Evolutionary conservation across 2,888 invertebrate species (phyloP).

Genomic region (Polydrusus tereticollis): DNA sequence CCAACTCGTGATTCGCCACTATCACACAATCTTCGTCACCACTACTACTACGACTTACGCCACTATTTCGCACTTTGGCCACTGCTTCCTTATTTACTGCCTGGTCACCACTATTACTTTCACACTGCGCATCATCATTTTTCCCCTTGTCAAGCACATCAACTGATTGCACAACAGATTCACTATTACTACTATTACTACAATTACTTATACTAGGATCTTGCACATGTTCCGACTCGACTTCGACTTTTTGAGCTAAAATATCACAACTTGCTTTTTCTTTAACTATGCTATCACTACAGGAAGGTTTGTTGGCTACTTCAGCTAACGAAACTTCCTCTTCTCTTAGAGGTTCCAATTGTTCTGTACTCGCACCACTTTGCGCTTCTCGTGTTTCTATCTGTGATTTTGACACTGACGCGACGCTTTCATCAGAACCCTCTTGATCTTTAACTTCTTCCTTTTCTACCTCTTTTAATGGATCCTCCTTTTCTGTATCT

Average conservation of each 20-base stretch:
- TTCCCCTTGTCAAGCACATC: constrained; percentile 5
- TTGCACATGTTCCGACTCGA: constrained; percentile 32
- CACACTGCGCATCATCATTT: constrained; percentile 31
- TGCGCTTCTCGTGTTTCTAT: not conserved
- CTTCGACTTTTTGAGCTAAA: constrained; percentile 17
- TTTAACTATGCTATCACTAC: constrained; percentile 9
- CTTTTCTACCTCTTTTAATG: constrained; percentile 35
- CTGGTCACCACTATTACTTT: constrained; percentile 19
- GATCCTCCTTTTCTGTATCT: not conserved
- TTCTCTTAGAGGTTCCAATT: not conserved
- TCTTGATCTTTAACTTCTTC: constrained; percentile 9
- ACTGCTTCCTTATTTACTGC: constrained; percentile 21
- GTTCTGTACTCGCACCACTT: constrained; percentile 35
- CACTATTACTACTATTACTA: constrained; percentile 36
- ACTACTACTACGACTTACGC: constrained; percentile 24
- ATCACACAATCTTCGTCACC: constrained; percentile 75
- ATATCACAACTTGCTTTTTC: constrained; percentile 38
- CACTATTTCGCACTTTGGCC: constrained; percentile 24
- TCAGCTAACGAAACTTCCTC: constrained; percentile 27
- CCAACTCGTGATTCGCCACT: constrained; percentile 68
- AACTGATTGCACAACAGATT: constrained; percentile 37
- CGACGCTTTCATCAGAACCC: constrained; percentile 55
- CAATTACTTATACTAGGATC: constrained; percentile 34
- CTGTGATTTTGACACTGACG: constrained; percentile 50
- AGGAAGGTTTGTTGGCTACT: constrained; percentile 4